phyloP scores from a whole-genome alignment of 1,140 invertebrate genomes.

The Charaxes varanes region DNA sequence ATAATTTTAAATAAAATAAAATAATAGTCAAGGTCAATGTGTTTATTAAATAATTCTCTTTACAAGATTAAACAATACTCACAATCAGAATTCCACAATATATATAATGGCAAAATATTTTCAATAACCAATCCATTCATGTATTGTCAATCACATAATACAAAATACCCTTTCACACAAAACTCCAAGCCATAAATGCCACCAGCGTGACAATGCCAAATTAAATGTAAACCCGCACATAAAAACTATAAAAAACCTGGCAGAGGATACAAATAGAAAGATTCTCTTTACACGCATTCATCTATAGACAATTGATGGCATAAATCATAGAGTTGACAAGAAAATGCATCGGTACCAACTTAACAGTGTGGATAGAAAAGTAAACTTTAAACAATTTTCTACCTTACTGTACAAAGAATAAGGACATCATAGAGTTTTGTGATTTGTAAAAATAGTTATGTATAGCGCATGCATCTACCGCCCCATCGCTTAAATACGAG shows the following conservation, averaged over 20 bases:
- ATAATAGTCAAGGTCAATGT: too few relatives aligned
- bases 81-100: background rate
- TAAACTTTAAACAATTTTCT: constrained; percentile 16
- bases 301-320: constrained; percentile 62
- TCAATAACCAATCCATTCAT: constrained; percentile 6
- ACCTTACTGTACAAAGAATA: constrained; percentile 19
- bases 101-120: constrained; percentile 5
- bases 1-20: too few relatives aligned
- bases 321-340: constrained; percentile 70
- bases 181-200: constrained; percentile 52
- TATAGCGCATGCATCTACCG: constrained; percentile 41
- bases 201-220: constrained; percentile 53
- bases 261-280: constrained; percentile 51
- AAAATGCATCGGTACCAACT: constrained; percentile 41
- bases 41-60: too few relatives aligned
- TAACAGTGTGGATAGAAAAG: constrained; percentile 14
- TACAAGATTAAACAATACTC: too few relatives aligned
- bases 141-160: constrained; percentile 11
- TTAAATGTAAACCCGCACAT: constrained; percentile 61
- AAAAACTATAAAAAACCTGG: constrained; percentile 46
- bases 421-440: constrained; percentile 1
- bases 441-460: constrained; percentile 8
- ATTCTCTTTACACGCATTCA: constrained; percentile 63
- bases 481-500: constrained; percentile 60
- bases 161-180: constrained; percentile 42